These are phyloP conservation scores for Drosophila sordidapex DNA, from an alignment of 2,888 invertebrate species.

Conservation along the genomic window DNA sequence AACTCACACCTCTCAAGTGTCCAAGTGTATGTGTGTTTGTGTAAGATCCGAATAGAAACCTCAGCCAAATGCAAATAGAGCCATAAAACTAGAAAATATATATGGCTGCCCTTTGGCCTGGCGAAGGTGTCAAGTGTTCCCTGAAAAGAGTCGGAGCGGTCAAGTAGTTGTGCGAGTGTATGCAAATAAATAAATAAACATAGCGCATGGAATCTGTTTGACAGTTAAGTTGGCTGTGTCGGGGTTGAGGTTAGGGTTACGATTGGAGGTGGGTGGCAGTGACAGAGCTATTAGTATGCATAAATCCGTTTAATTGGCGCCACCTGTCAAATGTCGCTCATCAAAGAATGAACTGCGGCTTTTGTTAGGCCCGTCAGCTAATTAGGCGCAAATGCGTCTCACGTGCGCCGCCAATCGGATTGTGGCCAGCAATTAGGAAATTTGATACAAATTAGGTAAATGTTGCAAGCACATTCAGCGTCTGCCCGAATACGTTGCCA, in stretches of 20 bases:
- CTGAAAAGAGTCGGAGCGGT: constrained; percentile 59
- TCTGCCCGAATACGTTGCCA: constrained; percentile 35
- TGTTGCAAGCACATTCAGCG: constrained; percentile 12
- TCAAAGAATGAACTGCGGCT: constrained; percentile 67
- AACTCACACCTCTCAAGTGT: constrained; percentile 42
- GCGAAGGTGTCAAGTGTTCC: constrained; percentile 62
- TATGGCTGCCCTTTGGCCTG: constrained; percentile 33
- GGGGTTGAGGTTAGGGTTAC: neutral
- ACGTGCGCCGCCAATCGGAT: constrained; percentile 62
- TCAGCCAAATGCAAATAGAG: constrained; percentile 61
- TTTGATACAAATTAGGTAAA: constrained; percentile 70
- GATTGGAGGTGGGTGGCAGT: neutral
- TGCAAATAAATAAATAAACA: constrained; percentile 24
- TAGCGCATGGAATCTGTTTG: constrained; percentile 4
- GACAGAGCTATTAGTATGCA: constrained; percentile 35
- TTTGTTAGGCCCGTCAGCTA: constrained; percentile 45
- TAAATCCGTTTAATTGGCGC: constrained; percentile 65
- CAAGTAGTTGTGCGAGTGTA: constrained; percentile 31
- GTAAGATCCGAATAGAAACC: constrained; percentile 50
- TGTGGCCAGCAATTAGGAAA: constrained; percentile 53
- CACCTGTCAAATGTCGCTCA: constrained; percentile 39
- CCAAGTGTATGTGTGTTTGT: constrained; percentile 42
- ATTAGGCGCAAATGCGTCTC: constrained; percentile 63
- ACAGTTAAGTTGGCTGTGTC: neutral
- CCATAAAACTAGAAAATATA: constrained; percentile 48